Percentiles rank a stretch among this genome's conserved stretches.
phyloP scores from a whole-genome alignment of 2,888 invertebrate species.

The Ecdyonurus torrentis region DNA sequence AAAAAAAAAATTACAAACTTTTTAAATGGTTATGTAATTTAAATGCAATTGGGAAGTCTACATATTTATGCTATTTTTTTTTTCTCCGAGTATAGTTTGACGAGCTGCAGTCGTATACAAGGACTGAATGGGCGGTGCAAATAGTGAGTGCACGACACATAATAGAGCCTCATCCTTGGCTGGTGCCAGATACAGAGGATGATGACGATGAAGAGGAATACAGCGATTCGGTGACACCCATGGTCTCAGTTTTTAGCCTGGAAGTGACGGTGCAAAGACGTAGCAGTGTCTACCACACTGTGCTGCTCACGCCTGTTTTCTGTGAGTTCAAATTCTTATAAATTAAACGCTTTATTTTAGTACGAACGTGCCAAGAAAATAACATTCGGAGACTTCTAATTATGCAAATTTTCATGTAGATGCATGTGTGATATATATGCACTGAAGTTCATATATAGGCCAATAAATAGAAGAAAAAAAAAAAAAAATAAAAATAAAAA shows the following conservation, averaged over 20 bases:
- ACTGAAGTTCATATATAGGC: too few species aligned
- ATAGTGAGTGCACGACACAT: background rate
- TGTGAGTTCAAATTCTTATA: background rate
- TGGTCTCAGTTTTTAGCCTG: background rate
- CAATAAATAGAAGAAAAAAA: too few species aligned
- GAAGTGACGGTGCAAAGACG: background rate
- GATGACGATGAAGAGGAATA: background rate
- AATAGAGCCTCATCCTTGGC: background rate
- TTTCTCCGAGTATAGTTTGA: background rate
- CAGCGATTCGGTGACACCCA: background rate
- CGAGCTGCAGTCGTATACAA: background rate
- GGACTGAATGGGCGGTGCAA: background rate
- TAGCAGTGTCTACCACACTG: background rate
- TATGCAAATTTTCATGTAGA: too few species aligned
- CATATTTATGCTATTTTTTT: too few species aligned
- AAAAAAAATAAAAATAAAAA: too few species aligned
- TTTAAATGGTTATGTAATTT: too few species aligned
- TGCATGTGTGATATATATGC: too few species aligned
- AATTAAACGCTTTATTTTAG: too few species aligned
- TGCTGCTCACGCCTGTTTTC: background rate
- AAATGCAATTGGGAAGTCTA: too few species aligned
- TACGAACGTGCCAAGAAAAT: too few species aligned
- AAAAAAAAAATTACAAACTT: too few species aligned
- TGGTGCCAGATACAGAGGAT: background rate
- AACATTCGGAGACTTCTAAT: too few species aligned